Base-by-base conservation (phyloP, 2,888 invertebrate species). In the Linnaemya tessellans region DNA sequence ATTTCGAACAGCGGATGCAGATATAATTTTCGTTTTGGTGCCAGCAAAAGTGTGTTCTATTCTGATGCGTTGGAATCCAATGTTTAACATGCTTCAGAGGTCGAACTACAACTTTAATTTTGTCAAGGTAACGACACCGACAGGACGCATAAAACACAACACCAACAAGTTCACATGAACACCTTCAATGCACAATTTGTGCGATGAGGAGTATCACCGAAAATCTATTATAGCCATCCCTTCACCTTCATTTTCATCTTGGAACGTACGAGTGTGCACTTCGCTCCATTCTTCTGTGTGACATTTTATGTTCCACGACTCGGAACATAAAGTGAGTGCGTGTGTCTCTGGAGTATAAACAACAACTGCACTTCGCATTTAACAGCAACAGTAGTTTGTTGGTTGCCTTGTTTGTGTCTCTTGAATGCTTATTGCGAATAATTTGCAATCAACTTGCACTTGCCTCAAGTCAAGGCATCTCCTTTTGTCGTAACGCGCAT, bases 391-490 rank as follows among this genome's bases (percentile, higher is more conserved):
- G 58, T 20, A 75, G 67, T 60, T 51, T 25, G 38, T 51, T 25
- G 68, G 22, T 58, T 64, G 67, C 51, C 54, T 77, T 84, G 73
- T 78, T 77, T 84, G 73, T 78, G 56, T 81, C 88, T 88, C 77
- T 82, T 77, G 62, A 70, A 77, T 89, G 86, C 88, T 88, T 89
- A 90, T 90, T 89, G 90, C 88, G 88, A 90, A 90, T 90, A 89
- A 90, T 89, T 90, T 89, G 90, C 89, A 89, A 90, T 90, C 90
- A 90, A 90, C 90, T 90, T 90, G 88, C 89, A 87, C 84, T 84
- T 71, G 87, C 87, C 60, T 79, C 38, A 74, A 75, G 71, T 78
- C 74, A 83, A 70, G 81, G 70, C 70, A 75, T 70, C 67, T 13
- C 1, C 46, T n/a, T 35, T 58, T 46, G n/a, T 56, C 13, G 11